These are phyloP conservation scores for Neoascia interrupta DNA, from an alignment of 2,888 invertebrate species.

Conservation along the genomic window DNA sequence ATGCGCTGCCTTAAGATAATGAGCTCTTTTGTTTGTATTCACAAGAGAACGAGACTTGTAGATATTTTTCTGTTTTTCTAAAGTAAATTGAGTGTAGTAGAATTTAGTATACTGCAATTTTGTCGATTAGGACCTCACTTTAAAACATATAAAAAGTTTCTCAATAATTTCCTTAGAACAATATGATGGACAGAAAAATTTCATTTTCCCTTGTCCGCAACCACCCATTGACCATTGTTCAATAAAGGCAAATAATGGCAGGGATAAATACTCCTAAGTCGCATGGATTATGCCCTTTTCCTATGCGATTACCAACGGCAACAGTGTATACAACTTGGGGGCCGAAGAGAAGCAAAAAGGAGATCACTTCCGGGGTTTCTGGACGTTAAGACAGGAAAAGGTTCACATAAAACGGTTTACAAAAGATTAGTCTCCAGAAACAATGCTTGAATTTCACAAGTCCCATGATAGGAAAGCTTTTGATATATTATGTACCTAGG, in stretches of 20 bases:
- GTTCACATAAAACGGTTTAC: conserved; percentile 1
- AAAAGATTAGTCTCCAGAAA: conserved; percentile 23
- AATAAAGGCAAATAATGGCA: neutral
- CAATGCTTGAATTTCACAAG: conserved; percentile 17
- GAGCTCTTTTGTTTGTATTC: too few relatives aligned
- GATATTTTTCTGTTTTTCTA: too few relatives aligned
- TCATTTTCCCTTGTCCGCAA: neutral
- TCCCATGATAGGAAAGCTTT: conserved; percentile 2
- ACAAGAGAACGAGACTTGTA: too few relatives aligned
- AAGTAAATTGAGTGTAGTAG: too few relatives aligned
- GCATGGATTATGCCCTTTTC: conserved; percentile 4
- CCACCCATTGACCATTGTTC: neutral
- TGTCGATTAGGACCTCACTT: too few relatives aligned
- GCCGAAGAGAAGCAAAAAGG: too few relatives aligned
- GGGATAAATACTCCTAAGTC: conserved; percentile 4
- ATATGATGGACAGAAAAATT: neutral
- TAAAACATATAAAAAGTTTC: neutral
- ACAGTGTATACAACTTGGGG: too few relatives aligned
- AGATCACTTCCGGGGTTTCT: conserved; percentile 12
- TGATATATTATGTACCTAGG: too few relatives aligned
- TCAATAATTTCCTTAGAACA: neutral
- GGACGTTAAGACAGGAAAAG: neutral
- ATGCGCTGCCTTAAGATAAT: too few relatives aligned
- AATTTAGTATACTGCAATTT: too few relatives aligned
- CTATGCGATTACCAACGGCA: neutral